Evolutionary conservation across 2,113 vertebrate genomes (phyloP), one percentile per base, ranked within the genome.

Genomic region (Heteronetta atricapilla): DNA sequence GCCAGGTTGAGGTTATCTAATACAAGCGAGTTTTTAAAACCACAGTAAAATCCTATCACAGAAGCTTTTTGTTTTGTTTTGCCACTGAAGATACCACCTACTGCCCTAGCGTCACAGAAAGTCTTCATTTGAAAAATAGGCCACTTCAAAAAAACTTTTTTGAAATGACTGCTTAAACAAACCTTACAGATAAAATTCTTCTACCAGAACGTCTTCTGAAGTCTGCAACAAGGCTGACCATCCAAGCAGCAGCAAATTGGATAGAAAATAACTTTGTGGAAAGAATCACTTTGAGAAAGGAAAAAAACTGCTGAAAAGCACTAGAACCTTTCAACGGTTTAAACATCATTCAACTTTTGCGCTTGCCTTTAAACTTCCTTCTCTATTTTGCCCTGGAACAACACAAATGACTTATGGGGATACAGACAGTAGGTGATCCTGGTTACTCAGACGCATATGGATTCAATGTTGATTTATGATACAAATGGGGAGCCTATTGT

Each of bases 211-310:
- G 22, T 34, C 29, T 82, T 34, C 69, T 53, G 5, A 68, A 13
- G 5, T 38, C 53, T 73, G 36, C 74, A 76, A 6, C 34, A 66
- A 52, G 33, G 34, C 0, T 67, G 64, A 48, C 36, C 42, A 58
- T 59, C 29, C 10, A 63, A 67, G 28, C 34, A 70, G 34, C 18
- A 75, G 21, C 6, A n/a, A 0, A 60, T 0, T 53, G 12, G 22
- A 79, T 3, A 64, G 29, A 13, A 68, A 87, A 68, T 29, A 68
- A 59, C 53, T 53, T 19, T 34, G 22, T 58, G 28, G 50, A 81
- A 17, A 85, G 55, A 80, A 44, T 13, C 14, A 25, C 5, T 13
- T 80, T 29, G 31, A 69, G 7, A 17, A 69, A 86, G 40, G 64
- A 72, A 64, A 70, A 40, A 72, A n/a, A 6, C 7, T 4, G 13